Evolutionary conservation across 2,888 invertebrate genomes (phyloP).

Genomic region (Macrophya annulata): DNA sequence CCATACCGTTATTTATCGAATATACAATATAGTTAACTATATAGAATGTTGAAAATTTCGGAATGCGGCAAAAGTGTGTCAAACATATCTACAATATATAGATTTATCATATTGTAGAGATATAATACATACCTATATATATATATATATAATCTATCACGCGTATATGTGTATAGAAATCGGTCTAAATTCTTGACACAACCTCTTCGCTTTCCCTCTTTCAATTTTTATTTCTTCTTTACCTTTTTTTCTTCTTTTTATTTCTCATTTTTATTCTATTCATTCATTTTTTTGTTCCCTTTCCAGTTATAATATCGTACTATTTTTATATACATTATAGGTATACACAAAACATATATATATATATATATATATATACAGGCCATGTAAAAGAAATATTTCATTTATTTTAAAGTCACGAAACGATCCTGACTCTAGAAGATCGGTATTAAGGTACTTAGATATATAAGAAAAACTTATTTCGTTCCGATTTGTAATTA

Average conservation of each 20-base stretch:
- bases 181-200: conserved; percentile 15
- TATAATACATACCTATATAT: background rate
- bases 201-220: conserved; percentile 29
- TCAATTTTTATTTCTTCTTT: background rate
- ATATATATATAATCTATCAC: background rate
- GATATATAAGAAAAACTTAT: background rate
- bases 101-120: background rate
- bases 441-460: too few relatives aligned
- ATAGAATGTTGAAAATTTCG: conserved; percentile 51
- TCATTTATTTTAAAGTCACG: conserved; percentile 7
- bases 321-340: background rate
- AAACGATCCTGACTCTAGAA: background rate
- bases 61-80: conserved; percentile 62
- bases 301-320: background rate
- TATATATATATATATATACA: too few relatives aligned
- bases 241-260: background rate
- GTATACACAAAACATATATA: too few relatives aligned
- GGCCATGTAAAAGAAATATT: background rate
- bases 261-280: background rate
- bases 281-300: background rate
- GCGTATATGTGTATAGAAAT: conserved; percentile 28
- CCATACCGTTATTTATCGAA: conserved; percentile 62
- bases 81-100: conserved; percentile 37
- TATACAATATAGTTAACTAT: conserved; percentile 60
- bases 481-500: background rate